These are phyloP conservation scores for Dissostichus mawsoni DNA, from an alignment of 2,113 vertebrate species.

Conservation along the genomic window DNA sequence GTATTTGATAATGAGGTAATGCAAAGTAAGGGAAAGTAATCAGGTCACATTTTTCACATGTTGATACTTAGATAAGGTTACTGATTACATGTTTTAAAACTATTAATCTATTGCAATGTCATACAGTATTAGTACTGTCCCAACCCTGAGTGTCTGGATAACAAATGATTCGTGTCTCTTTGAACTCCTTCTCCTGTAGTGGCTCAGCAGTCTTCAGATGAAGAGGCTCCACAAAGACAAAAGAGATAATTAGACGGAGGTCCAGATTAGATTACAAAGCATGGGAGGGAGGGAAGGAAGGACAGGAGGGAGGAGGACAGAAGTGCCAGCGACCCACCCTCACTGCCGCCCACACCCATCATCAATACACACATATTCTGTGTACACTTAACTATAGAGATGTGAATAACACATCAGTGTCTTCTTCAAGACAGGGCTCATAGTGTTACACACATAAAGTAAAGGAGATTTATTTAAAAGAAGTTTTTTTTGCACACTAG, in stretches of 20 bases:
- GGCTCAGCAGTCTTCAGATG: not conserved
- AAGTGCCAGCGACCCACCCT: not conserved
- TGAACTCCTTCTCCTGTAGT: not conserved
- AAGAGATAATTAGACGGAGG: not conserved
- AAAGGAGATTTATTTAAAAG: not conserved
- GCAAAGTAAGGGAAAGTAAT: too few relatives aligned
- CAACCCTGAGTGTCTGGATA: too few relatives aligned
- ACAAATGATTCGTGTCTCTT: not conserved
- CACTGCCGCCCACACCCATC: not conserved
- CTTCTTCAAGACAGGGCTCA: not conserved
- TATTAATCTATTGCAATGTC: too few relatives aligned
- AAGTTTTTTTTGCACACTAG: too few relatives aligned
- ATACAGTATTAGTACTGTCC: too few relatives aligned
- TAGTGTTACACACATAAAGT: not conserved
- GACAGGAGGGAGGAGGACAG: not conserved
- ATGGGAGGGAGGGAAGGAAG: conserved; percentile 8
- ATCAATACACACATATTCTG: not conserved
- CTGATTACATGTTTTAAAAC: too few relatives aligned
- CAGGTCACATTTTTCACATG: too few relatives aligned
- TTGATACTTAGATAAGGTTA: too few relatives aligned
- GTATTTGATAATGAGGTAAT: too few relatives aligned
- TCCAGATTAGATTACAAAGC: conserved; percentile 20
- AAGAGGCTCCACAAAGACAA: conserved; percentile 8
- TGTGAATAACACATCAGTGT: not conserved
- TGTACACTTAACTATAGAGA: not conserved